Evolutionary conservation across 2,888 invertebrate species (phyloP).

Genomic region (Dichetophora obliterata): DNA sequence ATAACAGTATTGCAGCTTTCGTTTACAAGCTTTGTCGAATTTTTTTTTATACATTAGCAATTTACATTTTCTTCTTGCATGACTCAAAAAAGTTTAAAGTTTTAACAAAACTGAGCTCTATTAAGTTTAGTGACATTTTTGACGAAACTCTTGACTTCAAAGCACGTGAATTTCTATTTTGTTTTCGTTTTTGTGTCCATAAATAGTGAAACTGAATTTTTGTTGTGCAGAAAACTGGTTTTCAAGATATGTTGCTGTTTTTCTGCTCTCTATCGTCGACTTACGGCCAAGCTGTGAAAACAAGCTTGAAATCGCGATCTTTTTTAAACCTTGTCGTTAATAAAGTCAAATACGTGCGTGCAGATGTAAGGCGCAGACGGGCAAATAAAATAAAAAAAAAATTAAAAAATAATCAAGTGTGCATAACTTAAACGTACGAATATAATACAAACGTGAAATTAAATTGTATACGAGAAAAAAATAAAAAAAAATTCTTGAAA

Average conservation of each 20-base stretch:
- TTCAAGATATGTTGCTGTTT: background rate
- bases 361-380: background rate
- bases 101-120: too few species aligned
- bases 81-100: too few species aligned
- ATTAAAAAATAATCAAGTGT: slow-evolving; percentile 47
- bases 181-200: background rate
- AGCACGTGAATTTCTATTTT: background rate
- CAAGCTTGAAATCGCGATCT: too few species aligned
- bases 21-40: too few species aligned
- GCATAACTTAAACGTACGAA: slow-evolving; percentile 52
- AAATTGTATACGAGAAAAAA: slow-evolving; percentile 3
- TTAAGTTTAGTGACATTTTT: too few species aligned
- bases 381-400: background rate
- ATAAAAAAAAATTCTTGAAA: background rate
- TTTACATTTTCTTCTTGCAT: too few species aligned
- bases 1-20: background rate
- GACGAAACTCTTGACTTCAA: too few species aligned
- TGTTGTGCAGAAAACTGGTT: slow-evolving; percentile 9
- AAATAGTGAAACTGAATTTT: slow-evolving; percentile 14
- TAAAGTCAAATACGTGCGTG: slow-evolving; percentile 26
- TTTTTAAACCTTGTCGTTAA: background rate
- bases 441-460: background rate
- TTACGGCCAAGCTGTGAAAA: background rate
- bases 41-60: too few species aligned
- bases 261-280: background rate